Base-by-base conservation (phyloP, 2,888 invertebrate genomes). In the Dioctria linearis region DNA sequence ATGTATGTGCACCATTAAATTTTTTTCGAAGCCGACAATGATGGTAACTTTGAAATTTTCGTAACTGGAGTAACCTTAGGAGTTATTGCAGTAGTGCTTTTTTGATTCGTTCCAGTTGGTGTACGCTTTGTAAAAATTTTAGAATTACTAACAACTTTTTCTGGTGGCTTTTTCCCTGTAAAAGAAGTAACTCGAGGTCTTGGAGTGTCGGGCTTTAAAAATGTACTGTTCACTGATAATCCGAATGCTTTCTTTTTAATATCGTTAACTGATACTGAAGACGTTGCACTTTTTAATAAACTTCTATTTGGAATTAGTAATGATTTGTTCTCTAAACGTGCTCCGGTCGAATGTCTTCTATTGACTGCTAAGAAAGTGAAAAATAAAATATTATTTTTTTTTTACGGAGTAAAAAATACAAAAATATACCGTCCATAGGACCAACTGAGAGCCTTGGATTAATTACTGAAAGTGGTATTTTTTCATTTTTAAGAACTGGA, bases 121-220 rank as follows among this genome's bases (percentile, higher is more conserved):
- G 39, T 65, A 13, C 40, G 37, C 4, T 25, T 57, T 5, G 40
- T 6, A 37, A 25, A 25, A 25, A 65, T 40, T 75, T 75, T 9
- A 13, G 13, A 59, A 37, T 11, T 42, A 25, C n/a, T 2, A 0
- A 37, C 2, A 25, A 11, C n/a, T 11, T 57, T 57, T 3, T 2
- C 69, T 1, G 0, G 61, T 9, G 9, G 9, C 5, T 79, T 66
- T 67, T 59, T 43, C 39, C 39, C 9, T 46, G 3, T 25, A 25
- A 25, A 25, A 25, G 25, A 25, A 25, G 25, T 25, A 25, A 76
- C 65, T 2, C 3, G 37, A 4, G 81, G 82, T 39, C 82, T 67
- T 39, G 82, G 82, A 49, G 82, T 82, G 63, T 80, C 82, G 2
- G 76, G 67, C 43, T 76, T 75, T 6, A 4, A 4, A 5, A 43